Evolutionary conservation across 2,113 vertebrate species (phyloP).

Genomic region (Meleagris gallopavo): DNA sequence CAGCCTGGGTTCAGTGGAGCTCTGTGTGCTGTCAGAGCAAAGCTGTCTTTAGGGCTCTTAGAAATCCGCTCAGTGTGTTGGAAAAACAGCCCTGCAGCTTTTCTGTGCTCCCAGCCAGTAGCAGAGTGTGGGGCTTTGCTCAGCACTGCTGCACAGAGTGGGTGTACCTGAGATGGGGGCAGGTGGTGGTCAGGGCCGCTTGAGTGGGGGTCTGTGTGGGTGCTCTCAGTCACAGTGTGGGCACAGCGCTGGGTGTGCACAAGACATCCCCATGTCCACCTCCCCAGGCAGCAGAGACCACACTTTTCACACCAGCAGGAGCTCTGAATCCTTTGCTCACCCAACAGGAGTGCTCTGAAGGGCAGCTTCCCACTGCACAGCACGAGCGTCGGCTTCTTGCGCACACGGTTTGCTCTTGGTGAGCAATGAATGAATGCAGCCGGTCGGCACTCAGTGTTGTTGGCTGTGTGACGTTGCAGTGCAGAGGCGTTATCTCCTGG

Average conservation of each 20-base stretch:
- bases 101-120: rapidly evolving
- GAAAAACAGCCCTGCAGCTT: not conserved
- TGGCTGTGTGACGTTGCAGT: not conserved
- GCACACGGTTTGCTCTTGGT: rapidly evolving
- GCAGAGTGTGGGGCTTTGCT: not conserved
- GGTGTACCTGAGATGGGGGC: not conserved
- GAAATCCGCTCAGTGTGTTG: rapidly evolving
- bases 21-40: rapidly evolving
- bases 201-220: not conserved
- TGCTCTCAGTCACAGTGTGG: not conserved
- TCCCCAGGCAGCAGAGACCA: rapidly evolving
- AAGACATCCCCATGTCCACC: not conserved
- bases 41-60: rapidly evolving
- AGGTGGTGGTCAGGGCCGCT: not conserved
- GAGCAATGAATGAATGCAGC: not conserved
- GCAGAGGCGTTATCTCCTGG: not conserved
- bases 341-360: not conserved
- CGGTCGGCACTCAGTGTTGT: not conserved
- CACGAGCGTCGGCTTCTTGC: not conserved
- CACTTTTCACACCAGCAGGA: rapidly evolving
- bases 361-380: rapidly evolving
- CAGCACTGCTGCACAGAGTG: not conserved
- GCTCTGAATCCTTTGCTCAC: not conserved
- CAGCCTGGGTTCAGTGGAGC: not conserved
- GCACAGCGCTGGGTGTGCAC: rapidly evolving